Conservation (phyloP, 2,797 vertebrate genomes). For the Sphenopsis melanotis region DNA sequence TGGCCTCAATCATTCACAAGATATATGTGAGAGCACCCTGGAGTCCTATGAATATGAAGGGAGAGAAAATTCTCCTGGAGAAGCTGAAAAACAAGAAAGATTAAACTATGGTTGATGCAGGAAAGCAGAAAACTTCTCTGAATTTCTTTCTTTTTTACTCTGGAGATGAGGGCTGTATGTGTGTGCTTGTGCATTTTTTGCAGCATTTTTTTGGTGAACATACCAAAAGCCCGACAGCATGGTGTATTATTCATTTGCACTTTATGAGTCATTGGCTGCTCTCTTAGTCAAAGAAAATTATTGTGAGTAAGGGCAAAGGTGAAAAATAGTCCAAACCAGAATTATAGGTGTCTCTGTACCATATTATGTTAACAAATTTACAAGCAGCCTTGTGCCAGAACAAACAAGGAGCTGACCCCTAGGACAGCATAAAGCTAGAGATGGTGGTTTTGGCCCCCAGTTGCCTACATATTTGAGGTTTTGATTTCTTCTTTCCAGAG, state of each 20-base stretch:
- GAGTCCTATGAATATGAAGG: neutral
- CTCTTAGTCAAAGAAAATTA: constrained; percentile 60
- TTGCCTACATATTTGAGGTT: neutral
- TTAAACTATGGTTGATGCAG: neutral
- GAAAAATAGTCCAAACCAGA: constrained; percentile 27
- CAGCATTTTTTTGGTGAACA: neutral
- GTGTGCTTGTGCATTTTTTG: neutral
- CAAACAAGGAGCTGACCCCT: neutral
- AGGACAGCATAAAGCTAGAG: constrained; percentile 16
- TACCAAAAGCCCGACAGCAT: constrained; percentile 2
- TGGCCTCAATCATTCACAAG: neutral
- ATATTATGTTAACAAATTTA: constrained; percentile 51
- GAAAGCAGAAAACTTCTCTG: neutral
- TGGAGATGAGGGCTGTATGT: neutral
- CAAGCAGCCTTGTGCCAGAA: neutral
- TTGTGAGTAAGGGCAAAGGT: constrained; percentile 37
- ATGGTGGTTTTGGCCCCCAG: neutral
- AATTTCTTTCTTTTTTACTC: neutral
- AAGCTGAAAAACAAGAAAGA: neutral
- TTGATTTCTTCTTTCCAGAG: constrained; percentile 16
- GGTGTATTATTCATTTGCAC: constrained; percentile 6
- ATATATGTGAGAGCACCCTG: neutral
- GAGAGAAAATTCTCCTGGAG: neutral
- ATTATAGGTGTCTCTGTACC: constrained; percentile 8
- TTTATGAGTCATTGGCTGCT: constrained; percentile 35